Percentiles rank a stretch among this genome's conserved stretches.
Evolutionary conservation across 2,888 invertebrate species (phyloP).

Genomic region (Seira musarum): DNA sequence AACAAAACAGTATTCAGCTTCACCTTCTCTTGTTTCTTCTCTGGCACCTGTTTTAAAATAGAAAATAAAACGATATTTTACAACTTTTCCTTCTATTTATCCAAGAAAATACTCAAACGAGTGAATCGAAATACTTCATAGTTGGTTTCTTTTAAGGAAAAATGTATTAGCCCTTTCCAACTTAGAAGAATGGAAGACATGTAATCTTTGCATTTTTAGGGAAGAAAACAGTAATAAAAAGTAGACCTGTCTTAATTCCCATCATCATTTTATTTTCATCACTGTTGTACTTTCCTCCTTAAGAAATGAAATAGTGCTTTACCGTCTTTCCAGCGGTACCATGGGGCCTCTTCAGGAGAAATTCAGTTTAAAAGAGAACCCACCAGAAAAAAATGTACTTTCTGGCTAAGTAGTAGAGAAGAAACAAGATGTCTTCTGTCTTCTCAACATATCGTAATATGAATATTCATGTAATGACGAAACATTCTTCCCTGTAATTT

Average conservation of each 20-base stretch:
- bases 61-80: conserved; percentile 2
- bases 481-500: background rate
- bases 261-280: background rate
- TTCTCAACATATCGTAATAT: background rate
- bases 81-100: background rate
- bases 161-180: background rate
- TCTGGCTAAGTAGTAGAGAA: background rate
- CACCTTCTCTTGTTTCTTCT: background rate
- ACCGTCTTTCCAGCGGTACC: background rate
- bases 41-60: conserved; percentile 6
- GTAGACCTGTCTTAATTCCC: conserved; percentile 3
- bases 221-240: background rate
- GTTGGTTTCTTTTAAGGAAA: background rate
- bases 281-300: background rate
- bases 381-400: background rate
- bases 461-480: conserved; percentile 4
- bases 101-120: background rate
- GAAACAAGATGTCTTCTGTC: background rate
- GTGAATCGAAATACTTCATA: background rate
- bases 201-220: background rate
- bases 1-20: background rate
- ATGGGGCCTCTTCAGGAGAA: background rate
- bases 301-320: background rate
- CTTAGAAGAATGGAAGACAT: background rate
- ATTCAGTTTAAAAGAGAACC: no score